A percentile compares a stretch with the other conserved stretches of the same genome.
Evolutionary conservation across 2,888 invertebrate genomes (phyloP).

Genomic region (Mythimna pallens): DNA sequence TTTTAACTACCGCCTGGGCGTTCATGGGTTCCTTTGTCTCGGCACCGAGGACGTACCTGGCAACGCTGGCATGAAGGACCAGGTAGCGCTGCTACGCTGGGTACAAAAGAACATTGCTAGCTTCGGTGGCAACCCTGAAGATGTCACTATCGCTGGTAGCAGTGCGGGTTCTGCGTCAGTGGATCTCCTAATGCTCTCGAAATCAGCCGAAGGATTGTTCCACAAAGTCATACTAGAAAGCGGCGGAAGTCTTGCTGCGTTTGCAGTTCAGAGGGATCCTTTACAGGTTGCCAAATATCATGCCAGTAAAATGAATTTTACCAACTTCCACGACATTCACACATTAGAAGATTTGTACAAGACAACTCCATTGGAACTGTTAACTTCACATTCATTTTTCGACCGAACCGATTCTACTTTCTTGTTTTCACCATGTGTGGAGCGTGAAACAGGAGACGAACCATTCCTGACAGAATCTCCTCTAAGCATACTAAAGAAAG

Average conservation of each 20-base stretch:
- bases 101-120: constrained; percentile 73
- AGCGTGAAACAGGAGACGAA: constrained; percentile 56
- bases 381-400: constrained; percentile 60
- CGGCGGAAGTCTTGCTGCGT: constrained; percentile 68
- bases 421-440: constrained; percentile 65
- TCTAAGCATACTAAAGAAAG: constrained; percentile 69
- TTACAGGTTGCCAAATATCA: constrained; percentile 68
- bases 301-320: constrained; percentile 68
- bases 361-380: constrained; percentile 62
- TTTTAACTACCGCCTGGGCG: constrained; percentile 74
- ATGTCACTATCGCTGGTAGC: constrained; percentile 73
- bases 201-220: constrained; percentile 71
- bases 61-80: constrained; percentile 80
- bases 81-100: constrained; percentile 75
- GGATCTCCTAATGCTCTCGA: constrained; percentile 73
- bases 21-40: constrained; percentile 73
- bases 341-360: constrained; percentile 76
- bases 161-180: constrained; percentile 74
- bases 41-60: constrained; percentile 75
- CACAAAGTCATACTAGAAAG: constrained; percentile 76
- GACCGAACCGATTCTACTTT: constrained; percentile 62
- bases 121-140: constrained; percentile 77
- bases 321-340: constrained; percentile 68
- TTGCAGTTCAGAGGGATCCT: constrained; percentile 72
- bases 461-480: constrained; percentile 72